Conservation (phyloP, 2,113 vertebrate species). For the Pteronura brasiliensis region DNA sequence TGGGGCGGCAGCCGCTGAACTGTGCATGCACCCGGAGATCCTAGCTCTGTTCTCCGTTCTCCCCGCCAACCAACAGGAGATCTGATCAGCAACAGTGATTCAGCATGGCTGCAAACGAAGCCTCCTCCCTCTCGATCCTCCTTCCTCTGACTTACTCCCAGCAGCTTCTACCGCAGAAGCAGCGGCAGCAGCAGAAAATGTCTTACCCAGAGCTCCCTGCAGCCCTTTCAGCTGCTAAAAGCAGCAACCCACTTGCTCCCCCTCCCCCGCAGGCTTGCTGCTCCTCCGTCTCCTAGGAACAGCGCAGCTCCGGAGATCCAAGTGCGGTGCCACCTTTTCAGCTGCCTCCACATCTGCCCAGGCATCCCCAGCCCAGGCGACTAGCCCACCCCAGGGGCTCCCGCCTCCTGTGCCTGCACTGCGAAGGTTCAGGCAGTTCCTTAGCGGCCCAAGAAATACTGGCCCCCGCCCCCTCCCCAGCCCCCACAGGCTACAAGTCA, state of each 20-base stretch:
- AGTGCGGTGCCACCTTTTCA: constrained; percentile 54
- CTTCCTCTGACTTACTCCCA: constrained; percentile 69
- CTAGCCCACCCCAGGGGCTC: not conserved
- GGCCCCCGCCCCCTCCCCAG: not conserved
- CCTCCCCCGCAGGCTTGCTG: constrained; percentile 62
- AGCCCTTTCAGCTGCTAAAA: constrained; percentile 75
- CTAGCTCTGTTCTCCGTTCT: constrained; percentile 15
- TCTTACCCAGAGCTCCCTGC: constrained; percentile 81
- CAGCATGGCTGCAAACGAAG: constrained; percentile 79
- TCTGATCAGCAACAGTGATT: constrained; percentile 78
- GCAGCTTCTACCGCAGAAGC: constrained; percentile 68
- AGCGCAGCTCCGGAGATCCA: constrained; percentile 25
- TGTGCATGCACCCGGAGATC: constrained; percentile 36
- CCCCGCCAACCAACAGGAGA: constrained; percentile 39
- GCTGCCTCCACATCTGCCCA: constrained; percentile 58
- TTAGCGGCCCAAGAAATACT: not conserved
- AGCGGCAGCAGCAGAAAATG: constrained; percentile 66
- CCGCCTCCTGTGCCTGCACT: not conserved
- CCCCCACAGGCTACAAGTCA: constrained; percentile 4
- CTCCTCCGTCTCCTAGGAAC: constrained; percentile 81
- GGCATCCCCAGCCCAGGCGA: constrained; percentile 55
- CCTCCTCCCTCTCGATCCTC: constrained; percentile 67
- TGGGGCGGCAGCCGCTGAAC: constrained; percentile 30
- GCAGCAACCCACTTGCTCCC: constrained; percentile 78
- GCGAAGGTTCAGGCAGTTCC: not conserved